Conservation (phyloP, 2,797 vertebrate genomes). For the Oryzias sinensis region DNA sequence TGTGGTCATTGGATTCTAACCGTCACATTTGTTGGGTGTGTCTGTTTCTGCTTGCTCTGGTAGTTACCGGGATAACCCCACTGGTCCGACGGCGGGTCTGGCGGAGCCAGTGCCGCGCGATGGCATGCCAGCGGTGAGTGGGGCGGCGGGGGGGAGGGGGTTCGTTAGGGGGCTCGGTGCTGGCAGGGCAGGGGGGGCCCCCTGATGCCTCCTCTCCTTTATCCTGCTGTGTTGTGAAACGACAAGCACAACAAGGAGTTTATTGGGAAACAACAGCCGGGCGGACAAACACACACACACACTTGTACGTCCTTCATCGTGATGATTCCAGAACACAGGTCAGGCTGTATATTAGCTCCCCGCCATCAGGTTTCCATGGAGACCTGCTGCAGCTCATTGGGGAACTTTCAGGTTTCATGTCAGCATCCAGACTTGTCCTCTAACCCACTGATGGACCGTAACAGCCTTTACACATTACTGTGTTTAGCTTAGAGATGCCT, state of each 20-base stretch:
- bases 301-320: too few relatives aligned
- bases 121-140: constrained; percentile 79
- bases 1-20: background rate
- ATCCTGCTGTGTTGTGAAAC: constrained; percentile 72
- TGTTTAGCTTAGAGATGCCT: too few relatives aligned
- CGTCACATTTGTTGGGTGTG: constrained; percentile 16
- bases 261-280: constrained; percentile 48
- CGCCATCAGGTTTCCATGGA: constrained; percentile 8
- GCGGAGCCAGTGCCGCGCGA: constrained; percentile 81
- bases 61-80: constrained; percentile 80
- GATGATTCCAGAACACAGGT: constrained; percentile 10
- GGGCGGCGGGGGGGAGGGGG: constrained; percentile 70
- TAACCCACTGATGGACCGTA: background rate
- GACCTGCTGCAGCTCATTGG: constrained; percentile 2
- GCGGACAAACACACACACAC: background rate
- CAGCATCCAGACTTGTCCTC: background rate
- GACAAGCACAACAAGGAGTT: constrained; percentile 65
- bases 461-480: background rate
- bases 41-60: constrained; percentile 46
- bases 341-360: constrained; percentile 16
- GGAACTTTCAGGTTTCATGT: constrained; percentile 9
- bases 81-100: constrained; percentile 78
- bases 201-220: constrained; percentile 69
- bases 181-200: constrained; percentile 52
- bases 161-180: constrained; percentile 47